phyloP scores from a whole-genome alignment of 1,140 invertebrate genomes.

The Periplaneta americana region DNA sequence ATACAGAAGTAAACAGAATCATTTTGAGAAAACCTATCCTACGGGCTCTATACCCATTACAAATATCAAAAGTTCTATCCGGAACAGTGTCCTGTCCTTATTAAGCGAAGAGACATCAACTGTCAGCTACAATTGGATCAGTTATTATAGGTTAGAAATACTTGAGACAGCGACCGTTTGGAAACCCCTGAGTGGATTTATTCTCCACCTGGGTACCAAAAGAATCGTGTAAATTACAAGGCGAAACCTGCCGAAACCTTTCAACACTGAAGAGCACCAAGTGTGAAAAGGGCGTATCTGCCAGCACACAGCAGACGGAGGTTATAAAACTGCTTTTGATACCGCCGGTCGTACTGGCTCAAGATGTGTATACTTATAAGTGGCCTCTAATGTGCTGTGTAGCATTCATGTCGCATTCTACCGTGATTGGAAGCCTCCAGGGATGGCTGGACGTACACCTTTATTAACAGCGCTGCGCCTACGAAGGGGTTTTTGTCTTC shows the following conservation, averaged over 20 bases:
- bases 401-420: neutral
- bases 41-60: too few species aligned
- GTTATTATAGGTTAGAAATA: too few species aligned
- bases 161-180: too few species aligned
- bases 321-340: neutral
- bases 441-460: neutral
- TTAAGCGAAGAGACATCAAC: too few species aligned
- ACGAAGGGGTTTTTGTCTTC: neutral
- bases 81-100: too few species aligned
- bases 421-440: neutral
- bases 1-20: too few species aligned
- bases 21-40: too few species aligned
- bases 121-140: too few species aligned
- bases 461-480: neutral
- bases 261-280: neutral
- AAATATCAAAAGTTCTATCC: too few species aligned
- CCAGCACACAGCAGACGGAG: neutral
- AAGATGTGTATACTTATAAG: neutral
- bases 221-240: neutral
- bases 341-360: neutral
- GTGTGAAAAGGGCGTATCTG: neutral
- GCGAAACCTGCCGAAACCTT: neutral
- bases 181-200: neutral
- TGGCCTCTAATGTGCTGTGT: neutral
- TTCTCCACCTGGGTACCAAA: neutral